Evolutionary conservation across 2,113 vertebrate genomes (phyloP), one percentile per base, ranked within the genome.

Genomic region (Erythrolamprus reginae): DNA sequence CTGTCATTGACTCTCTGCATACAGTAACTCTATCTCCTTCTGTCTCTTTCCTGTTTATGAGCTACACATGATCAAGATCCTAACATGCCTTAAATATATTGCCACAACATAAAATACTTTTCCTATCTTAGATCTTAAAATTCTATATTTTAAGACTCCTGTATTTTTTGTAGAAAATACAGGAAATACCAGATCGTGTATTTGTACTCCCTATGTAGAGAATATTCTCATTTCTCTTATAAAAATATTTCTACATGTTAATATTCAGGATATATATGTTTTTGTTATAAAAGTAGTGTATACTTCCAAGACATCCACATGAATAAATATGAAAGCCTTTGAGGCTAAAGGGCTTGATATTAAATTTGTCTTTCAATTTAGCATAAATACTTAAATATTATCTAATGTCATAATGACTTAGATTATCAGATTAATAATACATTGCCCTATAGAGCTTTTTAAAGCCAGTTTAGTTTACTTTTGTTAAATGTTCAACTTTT

Each of bases 161-260:
- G n/a, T n/a, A n/a, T n/a, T n/a, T n/a, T n/a, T n/a, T n/a, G n/a
- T n/a, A n/a, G n/a, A n/a, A n/a, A n/a, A n/a, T n/a, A n/a, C 58
- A 92, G 0, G 92, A 86, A 89, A 89, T 94, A 88, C 51, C 90
- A 86, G 85, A 91, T 70, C 13, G 77, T 92, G 94, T 47, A 53
- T 89, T 92, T 93, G 77, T 95, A 94, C 95, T 88, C 84, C 84
- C 91, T 26, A 93, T 96, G 94, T 87, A 94, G 87, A 94, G 55
- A 91, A 82, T 95, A 92, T 95, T 93, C 89, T 93, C 90, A 89
- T 91, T 7, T n/a, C 92, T 93, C n/a, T 93, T 95, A 10, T 10
- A 95, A 94, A 77, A 95, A 86, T 3, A 94, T 26, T 93, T 58
- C 55, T 94, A 90, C 51, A 45, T 90, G 13, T 88, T 88, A 84